Percentiles rank a stretch among this genome's conserved stretches.
These are phyloP conservation scores for Mastomys natalensis DNA, from an alignment of 2,113 vertebrate genomes.

Conservation along the genomic window DNA sequence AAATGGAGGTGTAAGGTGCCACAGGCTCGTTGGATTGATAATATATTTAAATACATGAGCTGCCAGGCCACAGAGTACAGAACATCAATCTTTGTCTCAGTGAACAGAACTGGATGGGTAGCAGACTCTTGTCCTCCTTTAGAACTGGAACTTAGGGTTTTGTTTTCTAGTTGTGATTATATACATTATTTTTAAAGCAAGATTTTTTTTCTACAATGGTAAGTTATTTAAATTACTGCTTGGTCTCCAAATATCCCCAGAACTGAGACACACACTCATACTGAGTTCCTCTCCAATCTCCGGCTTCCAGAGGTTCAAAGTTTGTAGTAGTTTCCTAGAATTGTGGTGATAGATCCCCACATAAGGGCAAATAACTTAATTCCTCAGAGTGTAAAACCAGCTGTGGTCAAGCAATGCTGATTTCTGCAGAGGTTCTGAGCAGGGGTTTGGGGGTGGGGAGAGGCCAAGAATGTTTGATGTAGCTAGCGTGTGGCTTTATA, in stretches of 20 bases:
- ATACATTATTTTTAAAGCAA: not conserved
- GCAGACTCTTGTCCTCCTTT: not conserved
- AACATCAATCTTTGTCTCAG: not conserved
- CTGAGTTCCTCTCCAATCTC: not conserved
- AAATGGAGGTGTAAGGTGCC: not conserved
- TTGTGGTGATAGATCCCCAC: not conserved
- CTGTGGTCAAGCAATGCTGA: not conserved
- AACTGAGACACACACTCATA: not conserved
- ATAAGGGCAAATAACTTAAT: not conserved
- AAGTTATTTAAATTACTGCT: not conserved
- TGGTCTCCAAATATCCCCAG: not conserved
- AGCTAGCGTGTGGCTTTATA: not conserved
- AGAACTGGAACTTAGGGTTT: not conserved
- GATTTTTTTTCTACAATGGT: not conserved
- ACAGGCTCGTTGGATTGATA: not conserved
- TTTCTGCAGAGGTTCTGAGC: not conserved
- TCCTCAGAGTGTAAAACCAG: not conserved
- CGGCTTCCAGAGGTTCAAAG: not conserved
- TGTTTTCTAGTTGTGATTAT: not conserved
- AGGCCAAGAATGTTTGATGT: not conserved
- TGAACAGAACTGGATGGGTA: not conserved
- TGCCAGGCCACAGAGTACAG: not conserved
- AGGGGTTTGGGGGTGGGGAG: no score
- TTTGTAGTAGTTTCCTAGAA: not conserved
- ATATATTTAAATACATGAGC: not conserved